Evolutionary conservation across 2,113 vertebrate species (phyloP).

Genomic region (Perca schrenkii): DNA sequence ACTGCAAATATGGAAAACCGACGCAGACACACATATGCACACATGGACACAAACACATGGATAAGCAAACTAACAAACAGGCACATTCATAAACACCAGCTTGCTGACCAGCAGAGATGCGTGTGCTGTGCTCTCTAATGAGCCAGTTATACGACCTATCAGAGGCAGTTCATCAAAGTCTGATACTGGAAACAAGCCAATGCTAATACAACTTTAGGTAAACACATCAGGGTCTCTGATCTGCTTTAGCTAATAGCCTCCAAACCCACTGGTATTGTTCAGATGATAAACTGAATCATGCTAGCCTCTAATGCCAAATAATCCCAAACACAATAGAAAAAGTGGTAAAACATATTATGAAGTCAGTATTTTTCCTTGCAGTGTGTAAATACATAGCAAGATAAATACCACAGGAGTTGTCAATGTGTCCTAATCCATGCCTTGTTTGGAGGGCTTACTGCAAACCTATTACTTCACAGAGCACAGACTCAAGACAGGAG

Average conservation of each 20-base stretch:
- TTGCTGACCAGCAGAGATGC: constrained; percentile 33
- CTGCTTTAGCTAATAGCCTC: constrained; percentile 30
- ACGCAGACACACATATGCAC: constrained; percentile 3
- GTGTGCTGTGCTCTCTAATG: constrained; percentile 46
- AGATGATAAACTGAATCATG: constrained; percentile 21
- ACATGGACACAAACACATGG: constrained; percentile 15
- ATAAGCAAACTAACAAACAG: constrained; percentile 29
- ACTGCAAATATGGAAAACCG: constrained; percentile 26
- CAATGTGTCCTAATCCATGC: constrained; percentile 21
- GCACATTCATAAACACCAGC: constrained; percentile 15
- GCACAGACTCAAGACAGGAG: constrained; percentile 13
- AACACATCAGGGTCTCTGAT: constrained; percentile 43
- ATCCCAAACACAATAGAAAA: not conserved
- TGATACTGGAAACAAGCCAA: constrained; percentile 47
- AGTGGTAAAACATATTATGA: not conserved
- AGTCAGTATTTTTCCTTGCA: not conserved
- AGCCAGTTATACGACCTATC: constrained; percentile 49
- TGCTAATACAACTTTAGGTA: constrained; percentile 51
- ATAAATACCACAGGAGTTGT: constrained; percentile 13
- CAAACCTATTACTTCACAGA: constrained; percentile 48
- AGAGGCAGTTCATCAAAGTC: constrained; percentile 57
- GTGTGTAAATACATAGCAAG: constrained; percentile 10
- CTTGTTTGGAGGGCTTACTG: constrained; percentile 39
- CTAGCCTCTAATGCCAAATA: constrained; percentile 7
- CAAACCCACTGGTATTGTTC: not conserved